A percentile compares a stretch with the other conserved stretches of the same genome.
These are phyloP conservation scores for Furnarius figulus DNA, from an alignment of 2,113 vertebrate genomes.

Conservation along the genomic window DNA sequence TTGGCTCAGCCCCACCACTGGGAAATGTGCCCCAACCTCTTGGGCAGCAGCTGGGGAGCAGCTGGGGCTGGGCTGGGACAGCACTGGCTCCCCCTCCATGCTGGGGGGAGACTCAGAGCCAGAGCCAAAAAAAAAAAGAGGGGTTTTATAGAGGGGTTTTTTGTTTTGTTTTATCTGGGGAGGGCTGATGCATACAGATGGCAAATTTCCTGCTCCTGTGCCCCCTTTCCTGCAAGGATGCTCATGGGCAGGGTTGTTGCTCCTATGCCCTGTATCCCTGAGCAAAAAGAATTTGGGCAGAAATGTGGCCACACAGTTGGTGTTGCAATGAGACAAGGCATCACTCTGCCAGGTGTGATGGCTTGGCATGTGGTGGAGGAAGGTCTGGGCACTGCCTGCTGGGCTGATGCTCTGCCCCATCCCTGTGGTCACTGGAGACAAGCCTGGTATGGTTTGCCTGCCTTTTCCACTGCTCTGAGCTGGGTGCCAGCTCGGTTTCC, in stretches of 20 bases:
- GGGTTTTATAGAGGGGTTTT: fast-evolving
- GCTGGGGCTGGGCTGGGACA: constrained; percentile 28
- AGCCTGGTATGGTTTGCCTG: background rate
- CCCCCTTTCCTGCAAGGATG: background rate
- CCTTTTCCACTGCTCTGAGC: fast-evolving
- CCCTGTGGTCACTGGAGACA: background rate
- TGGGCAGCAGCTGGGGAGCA: constrained; percentile 71
- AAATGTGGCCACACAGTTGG: fast-evolving
- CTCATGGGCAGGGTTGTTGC: background rate
- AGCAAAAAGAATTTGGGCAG: background rate
- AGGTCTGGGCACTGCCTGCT: background rate
- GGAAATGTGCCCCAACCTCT: background rate
- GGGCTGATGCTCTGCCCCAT: background rate
- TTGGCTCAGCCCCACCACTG: background rate
- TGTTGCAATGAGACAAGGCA: background rate
- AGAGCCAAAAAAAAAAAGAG: background rate
- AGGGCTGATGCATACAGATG: background rate
- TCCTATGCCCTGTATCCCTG: background rate
- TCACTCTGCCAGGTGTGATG: background rate
- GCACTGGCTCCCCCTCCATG: background rate
- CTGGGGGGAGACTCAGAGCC: background rate
- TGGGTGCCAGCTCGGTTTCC: background rate
- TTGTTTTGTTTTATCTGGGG: too few relatives aligned
- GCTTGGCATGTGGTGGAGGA: background rate
- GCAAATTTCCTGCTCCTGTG: background rate